These are phyloP conservation scores for Xyrauchen texanus DNA, from an alignment of 2,113 vertebrate species.

Conservation along the genomic window DNA sequence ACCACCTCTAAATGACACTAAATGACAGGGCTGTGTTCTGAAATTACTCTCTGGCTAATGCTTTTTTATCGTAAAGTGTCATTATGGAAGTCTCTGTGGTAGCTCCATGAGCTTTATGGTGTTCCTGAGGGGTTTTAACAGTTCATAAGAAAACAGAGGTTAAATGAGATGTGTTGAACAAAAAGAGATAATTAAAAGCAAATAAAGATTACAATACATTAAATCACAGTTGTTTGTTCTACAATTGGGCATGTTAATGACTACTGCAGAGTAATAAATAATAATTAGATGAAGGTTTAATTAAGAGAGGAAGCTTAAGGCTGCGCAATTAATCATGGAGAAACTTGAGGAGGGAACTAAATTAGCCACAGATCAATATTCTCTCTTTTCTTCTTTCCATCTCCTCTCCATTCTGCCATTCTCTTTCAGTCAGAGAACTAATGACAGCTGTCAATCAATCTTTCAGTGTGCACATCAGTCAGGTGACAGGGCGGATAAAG, in stretches of 20 bases:
- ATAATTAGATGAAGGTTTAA: conserved; percentile 13
- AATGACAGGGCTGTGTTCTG: conserved; percentile 9
- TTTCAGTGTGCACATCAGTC: background rate
- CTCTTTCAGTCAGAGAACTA: background rate
- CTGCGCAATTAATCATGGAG: background rate
- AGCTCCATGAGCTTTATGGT: conserved; percentile 1
- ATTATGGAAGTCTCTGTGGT: conserved; percentile 13
- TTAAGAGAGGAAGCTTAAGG: background rate
- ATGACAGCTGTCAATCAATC: conserved; percentile 20
- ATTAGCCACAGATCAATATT: conserved; percentile 9
- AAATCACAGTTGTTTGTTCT: conserved; percentile 14
- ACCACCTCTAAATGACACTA: conserved; percentile 25
- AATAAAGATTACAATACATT: conserved; percentile 16
- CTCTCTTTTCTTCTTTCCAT: background rate
- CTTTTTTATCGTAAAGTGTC: background rate
- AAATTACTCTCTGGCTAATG: conserved; percentile 31
- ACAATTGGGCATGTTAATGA: background rate
- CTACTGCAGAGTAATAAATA: conserved; percentile 2
- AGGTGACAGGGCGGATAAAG: conserved; percentile 6
- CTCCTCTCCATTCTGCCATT: background rate
- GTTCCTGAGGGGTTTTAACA: conserved; percentile 12
- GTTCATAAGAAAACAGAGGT: background rate
- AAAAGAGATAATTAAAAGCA: conserved; percentile 14
- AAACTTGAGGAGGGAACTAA: conserved; percentile 1
- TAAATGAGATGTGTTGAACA: background rate